A percentile compares a stretch with the other conserved stretches of the same genome.
Conservation (phyloP, 2,797 vertebrate genomes). For the Clarias fuscus region DNA sequence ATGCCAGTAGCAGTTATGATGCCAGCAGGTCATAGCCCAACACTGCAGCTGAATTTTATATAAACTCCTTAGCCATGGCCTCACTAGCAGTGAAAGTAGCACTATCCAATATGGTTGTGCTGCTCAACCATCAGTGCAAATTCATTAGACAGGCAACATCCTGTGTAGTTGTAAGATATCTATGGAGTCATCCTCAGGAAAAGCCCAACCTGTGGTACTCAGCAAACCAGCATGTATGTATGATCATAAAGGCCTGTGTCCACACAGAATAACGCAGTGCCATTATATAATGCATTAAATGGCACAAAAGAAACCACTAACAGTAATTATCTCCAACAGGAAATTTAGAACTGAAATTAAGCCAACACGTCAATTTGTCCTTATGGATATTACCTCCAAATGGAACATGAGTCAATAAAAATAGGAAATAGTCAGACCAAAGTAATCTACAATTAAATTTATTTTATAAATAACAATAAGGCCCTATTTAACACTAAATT, state of each 20-base stretch:
- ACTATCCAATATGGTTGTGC: too few relatives aligned
- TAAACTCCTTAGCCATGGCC: too few relatives aligned
- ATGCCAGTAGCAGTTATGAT: too few relatives aligned
- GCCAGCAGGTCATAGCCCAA: too few relatives aligned
- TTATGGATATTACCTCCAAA: not conserved
- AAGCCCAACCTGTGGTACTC: not conserved
- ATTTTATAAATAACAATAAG: not conserved
- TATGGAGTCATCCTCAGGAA: not conserved
- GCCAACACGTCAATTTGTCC: constrained; percentile 7
- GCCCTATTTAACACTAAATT: constrained; percentile 11
- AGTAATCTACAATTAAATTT: constrained; percentile 8
- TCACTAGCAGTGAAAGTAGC: too few relatives aligned
- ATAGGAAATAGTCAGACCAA: constrained; percentile 1
- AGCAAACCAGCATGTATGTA: not conserved
- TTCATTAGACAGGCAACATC: too few relatives aligned
- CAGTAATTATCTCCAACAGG: constrained; percentile 23
- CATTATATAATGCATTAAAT: constrained; percentile 23
- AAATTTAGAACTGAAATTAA: constrained; percentile 8
- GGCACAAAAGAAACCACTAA: not conserved
- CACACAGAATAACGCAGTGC: not conserved
- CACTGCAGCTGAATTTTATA: too few relatives aligned
- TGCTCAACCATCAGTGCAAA: too few relatives aligned
- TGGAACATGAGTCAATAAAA: constrained; percentile 20
- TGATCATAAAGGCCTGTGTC: not conserved
- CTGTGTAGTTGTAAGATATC: too few relatives aligned